Evolutionary conservation across 2,113 vertebrate species (phyloP).

Genomic region (Zosterops hypoxanthus): DNA sequence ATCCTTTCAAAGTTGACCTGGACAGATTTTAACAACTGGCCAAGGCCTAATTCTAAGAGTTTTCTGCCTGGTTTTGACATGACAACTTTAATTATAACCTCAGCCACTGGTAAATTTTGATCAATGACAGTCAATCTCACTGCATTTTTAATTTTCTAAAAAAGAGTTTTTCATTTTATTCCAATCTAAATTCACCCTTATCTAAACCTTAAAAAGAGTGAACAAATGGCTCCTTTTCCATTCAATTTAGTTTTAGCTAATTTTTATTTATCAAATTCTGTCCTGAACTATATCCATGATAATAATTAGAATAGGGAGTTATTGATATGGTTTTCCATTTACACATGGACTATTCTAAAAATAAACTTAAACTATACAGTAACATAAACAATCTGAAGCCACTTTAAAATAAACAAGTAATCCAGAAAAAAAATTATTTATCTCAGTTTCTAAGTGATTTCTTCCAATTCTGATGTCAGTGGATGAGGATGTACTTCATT

Average conservation of each 20-base stretch:
- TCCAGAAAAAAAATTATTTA: not conserved
- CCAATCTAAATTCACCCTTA: not conserved
- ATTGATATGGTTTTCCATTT: not conserved
- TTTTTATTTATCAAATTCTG: not conserved
- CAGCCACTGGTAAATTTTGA: not conserved
- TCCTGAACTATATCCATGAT: not conserved
- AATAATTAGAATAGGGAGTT: not conserved
- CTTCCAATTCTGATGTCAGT: not conserved
- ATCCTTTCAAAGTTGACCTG: not conserved
- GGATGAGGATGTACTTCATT: not conserved
- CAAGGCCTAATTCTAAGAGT: not conserved
- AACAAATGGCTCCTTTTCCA: not conserved
- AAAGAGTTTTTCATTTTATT: not conserved
- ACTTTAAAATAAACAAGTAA: not conserved
- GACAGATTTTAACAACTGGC: not conserved
- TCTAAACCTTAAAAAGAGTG: not conserved
- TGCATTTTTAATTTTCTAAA: not conserved
- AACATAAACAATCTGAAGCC: not conserved
- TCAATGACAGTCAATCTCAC: not conserved
- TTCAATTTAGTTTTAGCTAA: not conserved
- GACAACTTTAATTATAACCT: not conserved
- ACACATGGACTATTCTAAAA: not conserved
- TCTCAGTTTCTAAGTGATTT: not conserved
- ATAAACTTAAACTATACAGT: not conserved
- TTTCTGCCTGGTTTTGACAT: not conserved